Conservation (phyloP, 1,140 invertebrate species). For the Ganaspis sp. region DNA sequence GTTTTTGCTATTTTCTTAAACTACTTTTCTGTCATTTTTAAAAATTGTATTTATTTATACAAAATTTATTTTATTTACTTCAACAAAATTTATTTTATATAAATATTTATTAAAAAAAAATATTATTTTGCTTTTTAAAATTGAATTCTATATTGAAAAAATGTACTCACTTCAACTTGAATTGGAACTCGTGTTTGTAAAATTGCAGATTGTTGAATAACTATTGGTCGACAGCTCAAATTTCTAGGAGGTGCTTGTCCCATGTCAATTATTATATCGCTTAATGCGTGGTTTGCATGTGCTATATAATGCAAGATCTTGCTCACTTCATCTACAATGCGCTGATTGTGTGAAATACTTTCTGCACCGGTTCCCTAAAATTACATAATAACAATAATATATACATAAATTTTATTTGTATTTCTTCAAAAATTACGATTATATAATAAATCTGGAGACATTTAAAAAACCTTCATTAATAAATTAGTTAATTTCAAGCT, state of each 20-base stretch:
- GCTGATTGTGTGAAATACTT: conserved; percentile 78
- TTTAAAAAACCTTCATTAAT: no score
- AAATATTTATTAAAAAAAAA: no score
- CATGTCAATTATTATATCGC: conserved; percentile 88
- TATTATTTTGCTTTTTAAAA: conserved; percentile 32
- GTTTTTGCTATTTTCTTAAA: no score
- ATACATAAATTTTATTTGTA: no score
- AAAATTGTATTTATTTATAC: no score
- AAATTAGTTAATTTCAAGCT: no score
- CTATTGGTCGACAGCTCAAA: conserved; percentile 83
- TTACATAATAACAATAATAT: conserved; percentile 22
- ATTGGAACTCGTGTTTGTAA: conserved; percentile 81
- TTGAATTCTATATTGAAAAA: neutral
- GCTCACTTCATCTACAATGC: conserved; percentile 83
- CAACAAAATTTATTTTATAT: no score
- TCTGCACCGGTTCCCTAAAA: conserved; percentile 70
- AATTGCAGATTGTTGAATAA: conserved; percentile 83
- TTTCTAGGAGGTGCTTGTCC: conserved; percentile 81
- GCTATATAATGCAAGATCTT: conserved; percentile 89
- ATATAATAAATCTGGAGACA: no score
- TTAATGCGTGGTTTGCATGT: conserved; percentile 91
- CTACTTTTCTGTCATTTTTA: no score
- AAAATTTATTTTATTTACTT: conserved; percentile 27
- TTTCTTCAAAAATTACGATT: no score
- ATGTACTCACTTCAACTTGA: conserved; percentile 77